phyloP scores from a whole-genome alignment of 2,113 vertebrate species.

The Myotis yumanensis region DNA sequence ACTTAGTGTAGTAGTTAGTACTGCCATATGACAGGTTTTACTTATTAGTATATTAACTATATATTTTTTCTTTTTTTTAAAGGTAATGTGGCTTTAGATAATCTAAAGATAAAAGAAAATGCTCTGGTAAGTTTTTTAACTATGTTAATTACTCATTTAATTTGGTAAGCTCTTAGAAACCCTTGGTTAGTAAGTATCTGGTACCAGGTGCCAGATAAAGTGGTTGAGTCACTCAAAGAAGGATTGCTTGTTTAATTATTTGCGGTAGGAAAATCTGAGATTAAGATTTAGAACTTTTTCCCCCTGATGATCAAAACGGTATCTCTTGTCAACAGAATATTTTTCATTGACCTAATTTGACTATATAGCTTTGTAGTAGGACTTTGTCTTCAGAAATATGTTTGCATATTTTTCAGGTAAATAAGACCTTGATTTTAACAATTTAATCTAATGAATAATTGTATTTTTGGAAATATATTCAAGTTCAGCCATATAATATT shows the following conservation, averaged over 20 bases:
- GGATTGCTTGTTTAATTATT: slow-evolving; percentile 38
- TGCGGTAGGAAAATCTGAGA: slow-evolving; percentile 32
- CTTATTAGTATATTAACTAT: slow-evolving; percentile 10
- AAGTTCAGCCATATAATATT: neutral
- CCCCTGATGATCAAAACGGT: neutral
- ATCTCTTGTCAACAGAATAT: neutral
- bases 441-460: neutral
- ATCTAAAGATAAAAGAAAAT: slow-evolving; percentile 96
- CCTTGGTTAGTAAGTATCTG: neutral
- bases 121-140: slow-evolving; percentile 90
- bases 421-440: slow-evolving; percentile 14
- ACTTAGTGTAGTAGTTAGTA: neutral
- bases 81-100: slow-evolving; percentile 98
- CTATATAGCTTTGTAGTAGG: neutral
- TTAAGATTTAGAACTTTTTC: slow-evolving; percentile 10
- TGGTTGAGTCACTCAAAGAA: neutral
- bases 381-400: slow-evolving; percentile 11
- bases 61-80: slow-evolving; percentile 62
- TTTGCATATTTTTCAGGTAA: neutral
- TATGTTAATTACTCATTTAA: slow-evolving; percentile 33
- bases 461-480: neutral
- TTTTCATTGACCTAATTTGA: slow-evolving; percentile 27
- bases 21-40: neutral
- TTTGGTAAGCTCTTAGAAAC: slow-evolving; percentile 47
- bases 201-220: slow-evolving; percentile 56